Base-by-base conservation (phyloP, 2,797 vertebrate species). In the Acomys russatus region DNA sequence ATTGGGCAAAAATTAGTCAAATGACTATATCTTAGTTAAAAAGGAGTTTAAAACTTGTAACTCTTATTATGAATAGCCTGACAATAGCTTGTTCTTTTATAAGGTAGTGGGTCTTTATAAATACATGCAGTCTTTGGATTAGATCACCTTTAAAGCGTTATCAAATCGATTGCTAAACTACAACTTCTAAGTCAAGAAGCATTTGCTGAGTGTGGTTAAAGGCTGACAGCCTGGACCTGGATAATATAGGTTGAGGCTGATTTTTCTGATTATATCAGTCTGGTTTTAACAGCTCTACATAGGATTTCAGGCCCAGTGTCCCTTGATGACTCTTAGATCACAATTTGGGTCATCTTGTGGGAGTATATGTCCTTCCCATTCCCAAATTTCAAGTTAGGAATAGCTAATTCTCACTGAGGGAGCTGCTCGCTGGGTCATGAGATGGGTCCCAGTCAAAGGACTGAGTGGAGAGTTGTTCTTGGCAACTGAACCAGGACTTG, bases 401-500 rank as follows among this genome's bases (percentile, higher is more conserved):
- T 77, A 80, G 54, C 35, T 87, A 15, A 33, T 7, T 82, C 49
- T 84, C 33, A 33, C 61, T 89, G 78, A 93, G 70, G 64, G n/a
- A 94, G 44, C 68, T 83, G 49, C 63, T 56, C 86, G 44, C 33
- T 94, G 76, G 70, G 51, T 96, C 9, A 70, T 51, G 70, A 92
- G 30, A 51, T 17, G 70, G 90, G 63, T 94, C 14, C 85, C 54
- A 80, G 63, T 44, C 38, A 59, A 96, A 54, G 66, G 23, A 10
- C 66, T 86, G 30, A 90, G 17, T 61, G 80, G 91, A 92, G 49
- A 87, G 79, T 93, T 92, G 59, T 92, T 96, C 54, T 89, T 95
- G 85, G 90, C 59, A 93, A 96, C 78, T 70, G 61, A 91, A 91
- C 49, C 96, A 84, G 68, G 89, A 74, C 15, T 91, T 83, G 85